These are phyloP conservation scores for Xenopus borealis DNA, from an alignment of 2,113 vertebrate species.

Conservation along the genomic window DNA sequence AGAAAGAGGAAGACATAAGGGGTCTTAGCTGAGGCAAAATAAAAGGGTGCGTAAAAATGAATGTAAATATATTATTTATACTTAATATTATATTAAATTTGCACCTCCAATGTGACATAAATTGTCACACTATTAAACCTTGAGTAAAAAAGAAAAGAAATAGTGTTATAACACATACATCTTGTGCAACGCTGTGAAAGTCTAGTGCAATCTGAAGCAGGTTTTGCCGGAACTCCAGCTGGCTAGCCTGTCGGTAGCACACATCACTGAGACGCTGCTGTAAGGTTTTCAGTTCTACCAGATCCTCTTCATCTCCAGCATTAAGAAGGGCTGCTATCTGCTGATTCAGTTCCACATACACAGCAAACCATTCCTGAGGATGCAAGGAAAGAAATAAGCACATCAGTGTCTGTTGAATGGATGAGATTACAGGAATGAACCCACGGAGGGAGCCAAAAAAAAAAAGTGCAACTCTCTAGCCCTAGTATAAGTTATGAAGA, in stretches of 20 bases:
- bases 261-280: conserved; percentile 98
- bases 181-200: conserved; percentile 91
- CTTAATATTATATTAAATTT: too few species aligned
- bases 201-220: conserved; percentile 89
- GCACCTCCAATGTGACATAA: too few species aligned
- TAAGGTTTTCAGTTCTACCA: conserved; percentile 84
- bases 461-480: too few species aligned
- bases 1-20: too few species aligned
- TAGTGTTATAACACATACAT: conserved; percentile 67
- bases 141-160: not conserved
- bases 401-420: too few species aligned
- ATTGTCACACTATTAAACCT: too few species aligned
- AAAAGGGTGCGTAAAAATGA: too few species aligned
- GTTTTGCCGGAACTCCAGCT: conserved; percentile 92
- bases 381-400: not conserved
- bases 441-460: too few species aligned
- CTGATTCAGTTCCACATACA: conserved; percentile 97
- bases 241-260: conserved; percentile 94
- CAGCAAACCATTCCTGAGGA: conserved; percentile 94
- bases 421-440: too few species aligned
- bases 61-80: too few species aligned
- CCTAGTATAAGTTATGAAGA: too few species aligned
- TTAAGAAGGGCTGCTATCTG: conserved; percentile 91
- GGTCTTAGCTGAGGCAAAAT: too few species aligned
- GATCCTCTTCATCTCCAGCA: conserved; percentile 90